A percentile compares a stretch with the other conserved stretches of the same genome.
These are phyloP conservation scores for Lutra lutra DNA, from an alignment of 2,797 vertebrate species.

Conservation along the genomic window DNA sequence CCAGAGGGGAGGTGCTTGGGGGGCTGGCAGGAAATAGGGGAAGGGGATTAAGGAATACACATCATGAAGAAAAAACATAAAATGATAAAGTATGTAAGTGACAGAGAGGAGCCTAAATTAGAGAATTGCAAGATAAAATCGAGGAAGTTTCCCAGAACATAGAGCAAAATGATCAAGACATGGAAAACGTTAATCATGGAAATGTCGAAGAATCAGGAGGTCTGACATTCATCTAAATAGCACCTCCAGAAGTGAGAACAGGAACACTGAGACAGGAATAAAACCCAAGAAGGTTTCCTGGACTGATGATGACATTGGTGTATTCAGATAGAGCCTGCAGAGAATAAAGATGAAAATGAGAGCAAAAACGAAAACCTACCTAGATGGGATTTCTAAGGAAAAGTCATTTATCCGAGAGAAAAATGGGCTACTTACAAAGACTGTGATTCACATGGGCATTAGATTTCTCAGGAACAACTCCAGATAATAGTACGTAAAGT, in stretches of 20 bases:
- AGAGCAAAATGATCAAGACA: not conserved
- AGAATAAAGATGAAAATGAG: not conserved
- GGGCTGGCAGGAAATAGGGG: not conserved
- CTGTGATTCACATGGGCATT: not conserved
- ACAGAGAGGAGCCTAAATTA: not conserved
- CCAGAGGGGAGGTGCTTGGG: not conserved
- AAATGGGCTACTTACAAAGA: not conserved
- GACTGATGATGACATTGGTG: not conserved
- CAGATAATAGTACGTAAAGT: not conserved
- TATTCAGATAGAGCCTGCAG: not conserved
- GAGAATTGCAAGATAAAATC: not conserved
- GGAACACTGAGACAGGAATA: not conserved
- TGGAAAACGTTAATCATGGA: not conserved
- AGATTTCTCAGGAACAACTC: not conserved
- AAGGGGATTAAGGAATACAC: not conserved
- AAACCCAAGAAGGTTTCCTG: not conserved
- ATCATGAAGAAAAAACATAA: not conserved
- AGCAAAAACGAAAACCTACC: not conserved
- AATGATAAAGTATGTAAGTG: not conserved
- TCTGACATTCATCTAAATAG: not conserved
- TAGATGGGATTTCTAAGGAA: not conserved
- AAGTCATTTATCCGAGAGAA: not conserved
- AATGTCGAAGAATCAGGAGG: not conserved
- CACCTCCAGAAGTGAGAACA: conserved; percentile 24
- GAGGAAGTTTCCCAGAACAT: not conserved